These are phyloP conservation scores for Aix galericulata DNA, from an alignment of 2,113 vertebrate genomes.

Conservation along the genomic window DNA sequence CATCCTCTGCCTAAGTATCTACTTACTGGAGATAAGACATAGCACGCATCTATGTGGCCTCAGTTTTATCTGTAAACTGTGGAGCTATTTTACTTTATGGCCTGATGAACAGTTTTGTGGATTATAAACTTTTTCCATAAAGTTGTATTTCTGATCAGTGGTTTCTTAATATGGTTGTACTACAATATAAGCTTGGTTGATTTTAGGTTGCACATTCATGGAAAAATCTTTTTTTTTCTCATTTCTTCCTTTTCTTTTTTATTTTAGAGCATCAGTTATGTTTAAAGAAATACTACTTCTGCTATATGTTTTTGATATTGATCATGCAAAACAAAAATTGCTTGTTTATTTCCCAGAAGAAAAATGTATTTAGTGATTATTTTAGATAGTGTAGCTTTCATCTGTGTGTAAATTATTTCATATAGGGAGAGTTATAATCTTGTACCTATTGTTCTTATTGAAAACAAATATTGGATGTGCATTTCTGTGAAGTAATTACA, in stretches of 20 bases:
- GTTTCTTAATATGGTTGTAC: constrained; percentile 82
- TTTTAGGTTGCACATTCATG: constrained; percentile 79
- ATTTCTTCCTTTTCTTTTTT: background rate
- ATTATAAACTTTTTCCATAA: constrained; percentile 78
- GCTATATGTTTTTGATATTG: constrained; percentile 80
- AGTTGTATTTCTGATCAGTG: constrained; percentile 82
- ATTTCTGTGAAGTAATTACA: constrained; percentile 84
- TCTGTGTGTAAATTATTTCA: constrained; percentile 92
- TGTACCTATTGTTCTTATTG: constrained; percentile 83
- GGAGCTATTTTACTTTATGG: constrained; percentile 81
- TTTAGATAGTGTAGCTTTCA: constrained; percentile 85
- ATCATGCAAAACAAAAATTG: constrained; percentile 80
- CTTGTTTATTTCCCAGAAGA: constrained; percentile 85
- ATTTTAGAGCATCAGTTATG: constrained; percentile 73
- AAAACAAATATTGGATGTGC: constrained; percentile 82
- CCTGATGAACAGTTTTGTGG: constrained; percentile 82
- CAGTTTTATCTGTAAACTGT: constrained; percentile 81
- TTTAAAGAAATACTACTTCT: constrained; percentile 74
- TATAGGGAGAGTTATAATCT: constrained; percentile 82
- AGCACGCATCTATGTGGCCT: constrained; percentile 79
- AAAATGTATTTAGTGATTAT: constrained; percentile 92
- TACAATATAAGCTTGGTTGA: constrained; percentile 80
- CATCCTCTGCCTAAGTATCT: constrained; percentile 86
- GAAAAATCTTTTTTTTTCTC: constrained; percentile 20
- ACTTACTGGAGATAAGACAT: constrained; percentile 68